A percentile compares a stretch with the other conserved stretches of the same genome.
Evolutionary conservation across 1,140 invertebrate genomes (phyloP).

Genomic region (Zaprionus inermis): DNA sequence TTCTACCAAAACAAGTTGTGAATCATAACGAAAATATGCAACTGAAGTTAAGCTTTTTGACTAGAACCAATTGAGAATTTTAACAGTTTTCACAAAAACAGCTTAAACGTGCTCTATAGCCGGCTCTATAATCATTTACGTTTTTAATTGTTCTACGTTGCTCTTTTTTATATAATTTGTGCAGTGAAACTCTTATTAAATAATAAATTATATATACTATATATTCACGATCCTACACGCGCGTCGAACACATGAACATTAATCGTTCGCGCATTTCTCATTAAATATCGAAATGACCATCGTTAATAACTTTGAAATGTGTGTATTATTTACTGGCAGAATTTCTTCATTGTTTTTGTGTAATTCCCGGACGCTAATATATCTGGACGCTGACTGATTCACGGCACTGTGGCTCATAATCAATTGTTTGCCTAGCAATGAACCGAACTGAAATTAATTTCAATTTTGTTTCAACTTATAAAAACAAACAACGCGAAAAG

Average conservation of each 20-base stretch:
- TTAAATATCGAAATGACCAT: not conserved
- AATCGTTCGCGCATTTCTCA: not conserved
- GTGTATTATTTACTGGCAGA: not conserved
- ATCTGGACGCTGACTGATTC: slow-evolving; percentile 5
- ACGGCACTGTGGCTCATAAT: slow-evolving; percentile 21
- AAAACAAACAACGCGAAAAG: slow-evolving; percentile 41
- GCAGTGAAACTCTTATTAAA: not conserved
- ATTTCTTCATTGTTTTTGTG: not conserved
- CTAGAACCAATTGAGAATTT: too few species aligned
- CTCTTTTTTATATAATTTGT: not conserved
- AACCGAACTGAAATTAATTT: slow-evolving; percentile 23
- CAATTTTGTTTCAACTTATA: slow-evolving; percentile 30
- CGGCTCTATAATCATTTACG: not conserved
- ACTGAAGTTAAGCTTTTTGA: too few species aligned
- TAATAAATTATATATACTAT: not conserved
- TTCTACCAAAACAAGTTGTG: not conserved
- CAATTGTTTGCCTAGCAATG: slow-evolving; percentile 25
- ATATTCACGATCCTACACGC: not conserved
- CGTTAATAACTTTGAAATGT: slow-evolving; percentile 4
- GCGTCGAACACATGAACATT: not conserved
- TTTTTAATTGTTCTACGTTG: too few species aligned
- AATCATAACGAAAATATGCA: not conserved
- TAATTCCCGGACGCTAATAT: not conserved
- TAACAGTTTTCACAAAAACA: not conserved
- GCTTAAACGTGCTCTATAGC: not conserved